Conservation (phyloP, 2,888 invertebrate genomes). For the Acrocyrtus sp. region DNA sequence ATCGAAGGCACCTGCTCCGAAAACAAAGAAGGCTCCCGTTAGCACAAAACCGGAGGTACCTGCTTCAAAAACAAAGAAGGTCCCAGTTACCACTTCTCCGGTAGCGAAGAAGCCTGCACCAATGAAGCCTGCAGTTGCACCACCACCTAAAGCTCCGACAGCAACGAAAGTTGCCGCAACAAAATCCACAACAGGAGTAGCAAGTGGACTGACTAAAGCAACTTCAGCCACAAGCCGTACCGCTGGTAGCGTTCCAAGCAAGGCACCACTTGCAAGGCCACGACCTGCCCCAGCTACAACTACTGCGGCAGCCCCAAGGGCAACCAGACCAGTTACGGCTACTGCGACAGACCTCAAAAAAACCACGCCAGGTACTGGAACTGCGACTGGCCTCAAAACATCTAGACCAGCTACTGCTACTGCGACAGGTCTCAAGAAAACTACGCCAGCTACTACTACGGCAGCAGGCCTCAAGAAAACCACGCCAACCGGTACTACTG, state of each 20-base stretch:
- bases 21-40: background rate
- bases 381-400: background rate
- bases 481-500: constrained; percentile 10
- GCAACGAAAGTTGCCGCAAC: constrained; percentile 31
- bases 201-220: constrained; percentile 59
- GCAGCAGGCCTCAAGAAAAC: no score
- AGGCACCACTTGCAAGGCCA: background rate
- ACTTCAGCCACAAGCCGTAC: constrained; percentile 65
- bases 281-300: constrained; percentile 9
- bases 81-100: constrained; percentile 26
- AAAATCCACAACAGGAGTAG: constrained; percentile 50
- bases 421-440: background rate
- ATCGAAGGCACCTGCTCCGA: background rate
- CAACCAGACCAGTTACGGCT: background rate
- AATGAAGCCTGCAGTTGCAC: no score
- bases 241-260: constrained; percentile 29
- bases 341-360: background rate
- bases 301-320: constrained; percentile 14
- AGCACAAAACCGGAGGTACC: background rate
- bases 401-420: constrained; percentile 32
- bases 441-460: constrained; percentile 25
- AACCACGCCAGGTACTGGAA: background rate
- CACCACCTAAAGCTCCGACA: constrained; percentile 55
- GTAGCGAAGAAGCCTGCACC: constrained; percentile 56
- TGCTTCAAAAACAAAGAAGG: background rate